Evolutionary conservation across 1,140 invertebrate species (phyloP).

Genomic region (Andrena cerasifolii): DNA sequence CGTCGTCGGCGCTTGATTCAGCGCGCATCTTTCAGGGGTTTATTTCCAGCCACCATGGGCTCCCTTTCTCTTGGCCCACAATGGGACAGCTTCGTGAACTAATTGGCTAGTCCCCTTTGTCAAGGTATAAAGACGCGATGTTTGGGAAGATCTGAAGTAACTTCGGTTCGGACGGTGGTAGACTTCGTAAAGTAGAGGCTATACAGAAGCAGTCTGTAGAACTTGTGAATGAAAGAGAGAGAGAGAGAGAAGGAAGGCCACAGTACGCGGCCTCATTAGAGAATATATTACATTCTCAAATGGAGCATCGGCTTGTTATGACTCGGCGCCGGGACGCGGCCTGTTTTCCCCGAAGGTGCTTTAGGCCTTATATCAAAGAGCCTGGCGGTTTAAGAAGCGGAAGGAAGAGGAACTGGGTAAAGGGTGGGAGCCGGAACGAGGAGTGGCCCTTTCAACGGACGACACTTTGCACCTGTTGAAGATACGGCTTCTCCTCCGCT

Average conservation of each 20-base stretch:
- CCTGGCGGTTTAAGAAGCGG: constrained; percentile 64
- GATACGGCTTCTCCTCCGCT: constrained; percentile 50
- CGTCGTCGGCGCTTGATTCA: background rate
- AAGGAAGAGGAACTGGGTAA: constrained; percentile 53
- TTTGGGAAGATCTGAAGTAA: too few species aligned
- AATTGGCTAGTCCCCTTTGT: background rate
- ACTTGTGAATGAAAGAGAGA: too few species aligned
- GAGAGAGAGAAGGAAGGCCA: background rate
- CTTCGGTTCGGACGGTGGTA: too few species aligned
- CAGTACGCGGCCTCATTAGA: background rate
- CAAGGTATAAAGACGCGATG: background rate
- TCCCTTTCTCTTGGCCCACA: background rate
- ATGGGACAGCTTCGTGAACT: background rate
- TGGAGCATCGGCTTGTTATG: constrained; percentile 52
- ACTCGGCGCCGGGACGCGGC: constrained; percentile 7
- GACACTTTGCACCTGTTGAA: constrained; percentile 72
- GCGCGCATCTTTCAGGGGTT: background rate
- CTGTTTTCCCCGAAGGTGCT: constrained; percentile 35
- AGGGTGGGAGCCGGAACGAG: constrained; percentile 24
- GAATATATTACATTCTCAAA: constrained; percentile 22
- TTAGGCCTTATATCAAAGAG: constrained; percentile 59
- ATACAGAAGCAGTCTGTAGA: too few species aligned
- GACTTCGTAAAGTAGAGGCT: too few species aligned
- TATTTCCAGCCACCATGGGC: background rate
- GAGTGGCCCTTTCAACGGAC: constrained; percentile 63